Conservation (phyloP, 2,113 vertebrate species). For the Zootoca vivipara region DNA sequence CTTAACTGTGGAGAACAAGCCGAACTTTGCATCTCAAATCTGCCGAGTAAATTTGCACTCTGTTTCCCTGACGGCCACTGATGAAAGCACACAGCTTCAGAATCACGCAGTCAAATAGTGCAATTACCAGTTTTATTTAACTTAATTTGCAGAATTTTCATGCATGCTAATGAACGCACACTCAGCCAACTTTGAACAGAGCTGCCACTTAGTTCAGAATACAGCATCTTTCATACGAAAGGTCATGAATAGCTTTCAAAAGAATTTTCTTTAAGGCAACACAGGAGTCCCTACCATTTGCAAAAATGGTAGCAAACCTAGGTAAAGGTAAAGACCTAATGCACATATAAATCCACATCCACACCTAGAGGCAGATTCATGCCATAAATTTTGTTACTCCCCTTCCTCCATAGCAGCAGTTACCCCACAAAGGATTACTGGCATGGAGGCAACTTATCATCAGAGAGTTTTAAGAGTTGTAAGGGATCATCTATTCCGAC, state of each 20-base stretch:
- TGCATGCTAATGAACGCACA: constrained; percentile 27
- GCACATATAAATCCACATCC: neutral
- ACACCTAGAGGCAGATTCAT: neutral
- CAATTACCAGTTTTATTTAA: constrained; percentile 29
- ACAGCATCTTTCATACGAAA: constrained; percentile 12
- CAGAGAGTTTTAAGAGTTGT: too few relatives aligned
- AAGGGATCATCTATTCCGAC: too few relatives aligned
- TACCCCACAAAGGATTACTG: neutral
- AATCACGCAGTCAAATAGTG: constrained; percentile 31
- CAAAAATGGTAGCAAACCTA: neutral
- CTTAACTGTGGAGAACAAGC: constrained; percentile 16
- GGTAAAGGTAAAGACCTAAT: neutral
- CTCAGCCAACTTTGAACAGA: constrained; percentile 8
- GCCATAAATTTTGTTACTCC: neutral
- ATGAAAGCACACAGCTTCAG: constrained; percentile 34
- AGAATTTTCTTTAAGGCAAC: neutral
- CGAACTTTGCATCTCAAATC: constrained; percentile 36
- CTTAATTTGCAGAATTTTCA: constrained; percentile 31
- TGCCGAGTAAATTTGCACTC: constrained; percentile 32
- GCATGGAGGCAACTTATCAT: too few relatives aligned
- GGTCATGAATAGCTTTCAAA: constrained; percentile 11
- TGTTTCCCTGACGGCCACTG: neutral
- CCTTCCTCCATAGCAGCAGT: neutral
- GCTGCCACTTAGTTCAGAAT: neutral
- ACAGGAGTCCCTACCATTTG: neutral